phyloP scores from a whole-genome alignment of 2,888 invertebrate genomes.

The Scelioninae gen. 2 region DNA sequence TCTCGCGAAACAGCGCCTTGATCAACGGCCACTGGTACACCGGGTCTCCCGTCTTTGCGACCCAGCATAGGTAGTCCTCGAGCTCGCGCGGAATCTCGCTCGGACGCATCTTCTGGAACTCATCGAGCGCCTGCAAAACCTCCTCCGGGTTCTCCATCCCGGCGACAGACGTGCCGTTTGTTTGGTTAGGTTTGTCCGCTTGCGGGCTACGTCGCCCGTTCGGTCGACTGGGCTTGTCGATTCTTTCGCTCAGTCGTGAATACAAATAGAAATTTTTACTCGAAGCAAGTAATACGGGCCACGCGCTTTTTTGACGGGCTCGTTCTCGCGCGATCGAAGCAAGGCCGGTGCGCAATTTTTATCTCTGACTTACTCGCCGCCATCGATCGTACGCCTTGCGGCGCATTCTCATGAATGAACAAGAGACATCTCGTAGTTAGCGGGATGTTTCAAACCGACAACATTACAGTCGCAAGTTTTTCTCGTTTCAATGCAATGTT shows the following conservation, averaged over 20 bases:
- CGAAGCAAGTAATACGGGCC: too few species aligned
- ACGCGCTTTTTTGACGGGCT: neutral
- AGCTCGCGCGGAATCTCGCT: constrained; percentile 91
- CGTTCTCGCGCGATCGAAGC: constrained; percentile 19
- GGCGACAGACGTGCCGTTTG: constrained; percentile 19
- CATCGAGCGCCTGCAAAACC: constrained; percentile 88
- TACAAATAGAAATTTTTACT: too few species aligned
- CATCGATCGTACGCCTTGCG: too few species aligned
- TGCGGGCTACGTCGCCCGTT: constrained; percentile 2
- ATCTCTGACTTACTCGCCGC: too few species aligned
- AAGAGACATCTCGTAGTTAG: too few species aligned
- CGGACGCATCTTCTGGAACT: constrained; percentile 86
- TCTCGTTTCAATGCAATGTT: too few species aligned
- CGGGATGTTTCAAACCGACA: too few species aligned
- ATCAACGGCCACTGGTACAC: constrained; percentile 94
- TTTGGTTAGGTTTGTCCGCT: constrained; percentile 3
- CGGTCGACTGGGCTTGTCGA: too few species aligned
- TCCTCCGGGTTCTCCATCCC: constrained; percentile 91
- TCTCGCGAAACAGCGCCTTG: constrained; percentile 91
- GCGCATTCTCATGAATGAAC: too few species aligned
- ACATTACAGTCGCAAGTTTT: too few species aligned
- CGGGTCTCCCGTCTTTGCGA: constrained; percentile 95
- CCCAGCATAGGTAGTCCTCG: constrained; percentile 91
- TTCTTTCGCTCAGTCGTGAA: too few species aligned
- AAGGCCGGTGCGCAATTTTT: constrained; percentile 34